These are phyloP conservation scores for Drosophila lini DNA, from an alignment of 1,140 invertebrate species.

Conservation along the genomic window DNA sequence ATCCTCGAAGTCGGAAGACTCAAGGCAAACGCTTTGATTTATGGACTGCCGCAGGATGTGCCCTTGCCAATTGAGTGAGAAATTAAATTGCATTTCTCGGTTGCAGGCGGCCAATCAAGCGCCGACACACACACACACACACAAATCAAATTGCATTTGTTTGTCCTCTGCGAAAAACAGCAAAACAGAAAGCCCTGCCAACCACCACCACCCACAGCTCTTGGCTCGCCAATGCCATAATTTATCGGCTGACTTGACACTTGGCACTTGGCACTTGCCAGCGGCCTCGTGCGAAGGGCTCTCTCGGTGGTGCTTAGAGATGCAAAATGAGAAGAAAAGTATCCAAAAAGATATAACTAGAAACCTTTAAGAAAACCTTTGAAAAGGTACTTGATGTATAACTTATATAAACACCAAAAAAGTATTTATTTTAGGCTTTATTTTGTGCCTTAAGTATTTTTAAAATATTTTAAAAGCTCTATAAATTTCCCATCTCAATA, in stretches of 20 bases:
- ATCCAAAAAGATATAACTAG: neutral
- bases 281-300: slow-evolving; percentile 12
- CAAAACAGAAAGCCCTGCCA: neutral
- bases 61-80: slow-evolving; percentile 48
- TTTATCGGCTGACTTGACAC: slow-evolving; percentile 47
- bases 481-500: too few relatives aligned
- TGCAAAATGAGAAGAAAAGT: slow-evolving; percentile 1
- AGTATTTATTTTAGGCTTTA: too few relatives aligned
- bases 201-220: neutral
- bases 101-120: slow-evolving; percentile 38
- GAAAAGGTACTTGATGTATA: neutral
- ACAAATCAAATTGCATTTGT: slow-evolving; percentile 74
- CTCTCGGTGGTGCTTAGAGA: neutral
- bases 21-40: slow-evolving; percentile 56
- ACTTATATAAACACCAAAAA: too few relatives aligned
- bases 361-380: neutral
- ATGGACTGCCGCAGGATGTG: slow-evolving; percentile 47
- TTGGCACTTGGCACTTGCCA: slow-evolving; percentile 44
- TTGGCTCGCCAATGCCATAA: slow-evolving; percentile 50
- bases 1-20: neutral
- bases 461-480: too few relatives aligned
- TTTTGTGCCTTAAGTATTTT: too few relatives aligned
- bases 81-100: slow-evolving; percentile 71
- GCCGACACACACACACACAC: slow-evolving; percentile 52
- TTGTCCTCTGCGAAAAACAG: slow-evolving; percentile 22